Evolutionary conservation across 2,113 vertebrate genomes (phyloP).

Genomic region (Ellobius talpinus): DNA sequence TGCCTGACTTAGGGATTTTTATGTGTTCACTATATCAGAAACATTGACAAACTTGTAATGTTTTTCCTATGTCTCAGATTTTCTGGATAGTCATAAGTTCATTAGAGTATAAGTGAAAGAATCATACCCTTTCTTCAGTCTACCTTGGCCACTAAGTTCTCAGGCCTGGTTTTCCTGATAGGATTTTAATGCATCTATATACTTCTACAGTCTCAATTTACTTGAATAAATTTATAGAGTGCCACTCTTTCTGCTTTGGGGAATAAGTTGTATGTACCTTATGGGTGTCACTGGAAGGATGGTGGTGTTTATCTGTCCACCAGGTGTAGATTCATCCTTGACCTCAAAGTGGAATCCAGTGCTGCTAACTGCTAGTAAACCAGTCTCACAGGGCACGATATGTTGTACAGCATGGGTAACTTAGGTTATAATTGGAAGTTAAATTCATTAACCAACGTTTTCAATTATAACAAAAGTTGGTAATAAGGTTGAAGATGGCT

Average conservation of each 20-base stretch:
- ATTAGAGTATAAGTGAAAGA: background rate
- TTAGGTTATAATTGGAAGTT: slow-evolving; percentile 26
- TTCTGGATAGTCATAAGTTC: background rate
- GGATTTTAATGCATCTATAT: background rate
- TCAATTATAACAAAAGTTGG: background rate
- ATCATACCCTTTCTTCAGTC: background rate
- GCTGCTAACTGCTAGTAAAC: background rate
- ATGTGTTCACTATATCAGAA: background rate
- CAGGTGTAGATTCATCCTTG: background rate
- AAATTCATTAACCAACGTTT: slow-evolving; percentile 12
- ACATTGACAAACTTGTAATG: background rate
- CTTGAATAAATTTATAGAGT: background rate
- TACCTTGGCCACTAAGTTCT: background rate
- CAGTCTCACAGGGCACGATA: background rate
- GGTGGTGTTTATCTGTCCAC: background rate
- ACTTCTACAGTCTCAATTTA: too few species aligned
- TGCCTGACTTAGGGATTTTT: background rate
- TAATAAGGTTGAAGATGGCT: background rate
- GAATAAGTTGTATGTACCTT: background rate
- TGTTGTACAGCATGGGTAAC: background rate
- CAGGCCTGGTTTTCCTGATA: background rate
- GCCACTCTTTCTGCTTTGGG: background rate
- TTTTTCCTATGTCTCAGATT: background rate
- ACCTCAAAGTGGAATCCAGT: background rate
- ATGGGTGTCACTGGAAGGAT: background rate